These are phyloP conservation scores for Rachycentron canadum DNA, from an alignment of 2,797 vertebrate species.

Conservation along the genomic window DNA sequence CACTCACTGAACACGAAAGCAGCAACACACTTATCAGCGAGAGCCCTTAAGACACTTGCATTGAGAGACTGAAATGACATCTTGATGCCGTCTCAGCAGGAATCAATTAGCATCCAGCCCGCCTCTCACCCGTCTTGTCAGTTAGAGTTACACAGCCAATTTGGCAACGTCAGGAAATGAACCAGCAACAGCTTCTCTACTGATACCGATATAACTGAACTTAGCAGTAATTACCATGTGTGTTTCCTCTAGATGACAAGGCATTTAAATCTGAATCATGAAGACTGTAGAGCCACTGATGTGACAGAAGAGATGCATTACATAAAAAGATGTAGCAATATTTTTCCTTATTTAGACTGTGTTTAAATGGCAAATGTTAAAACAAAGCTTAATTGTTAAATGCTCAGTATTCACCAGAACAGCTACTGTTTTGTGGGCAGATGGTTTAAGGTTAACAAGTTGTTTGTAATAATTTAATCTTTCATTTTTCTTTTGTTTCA, in stretches of 20 bases:
- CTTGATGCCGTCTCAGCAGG: constrained; percentile 60
- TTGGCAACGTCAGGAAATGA: constrained; percentile 34
- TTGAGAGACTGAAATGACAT: constrained; percentile 60
- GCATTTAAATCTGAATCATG: not conserved
- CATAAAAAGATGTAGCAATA: not conserved
- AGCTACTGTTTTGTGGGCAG: not conserved
- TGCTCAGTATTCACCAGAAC: not conserved
- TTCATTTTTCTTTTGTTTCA: not conserved
- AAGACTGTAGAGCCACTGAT: not conserved
- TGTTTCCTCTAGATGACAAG: not conserved
- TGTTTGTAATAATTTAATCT: not conserved
- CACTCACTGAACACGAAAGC: not conserved
- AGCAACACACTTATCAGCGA: constrained; percentile 43
- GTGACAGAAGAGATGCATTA: not conserved
- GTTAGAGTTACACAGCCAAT: constrained; percentile 70
- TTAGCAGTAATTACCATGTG: constrained; percentile 8
- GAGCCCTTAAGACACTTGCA: constrained; percentile 50
- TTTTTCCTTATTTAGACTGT: not conserved
- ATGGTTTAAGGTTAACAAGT: not conserved
- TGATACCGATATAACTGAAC: not conserved
- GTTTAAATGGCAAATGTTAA: not conserved
- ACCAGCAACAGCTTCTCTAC: constrained; percentile 10
- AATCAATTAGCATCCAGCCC: constrained; percentile 72
- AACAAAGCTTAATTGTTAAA: not conserved
- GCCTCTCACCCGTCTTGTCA: constrained; percentile 54